Evolutionary conservation across 2,888 invertebrate species (phyloP), one percentile per base, ranked within the genome.

Genomic region (Ophioninae sp.): DNA sequence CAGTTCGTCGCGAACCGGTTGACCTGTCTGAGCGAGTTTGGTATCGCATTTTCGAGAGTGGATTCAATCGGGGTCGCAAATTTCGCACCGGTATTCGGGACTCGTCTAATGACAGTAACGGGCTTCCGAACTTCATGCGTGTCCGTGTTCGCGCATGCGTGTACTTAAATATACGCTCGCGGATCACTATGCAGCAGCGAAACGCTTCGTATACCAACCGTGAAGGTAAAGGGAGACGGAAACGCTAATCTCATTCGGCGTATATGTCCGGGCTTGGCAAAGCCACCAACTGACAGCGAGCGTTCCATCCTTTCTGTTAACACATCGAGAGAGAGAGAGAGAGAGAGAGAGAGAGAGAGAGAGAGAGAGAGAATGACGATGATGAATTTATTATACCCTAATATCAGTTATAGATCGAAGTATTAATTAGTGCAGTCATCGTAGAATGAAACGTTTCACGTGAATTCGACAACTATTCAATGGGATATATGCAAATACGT

Each of bases 211-310:
- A 17, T 51, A 51, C 17, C 17, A 6, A 51, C 51, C 13, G 13
- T 22, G 51, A 51, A 76, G 72, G 41, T 69, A 69, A 69, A 77
- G 80, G 63, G 58, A 61, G 61, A 74, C 73, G 73, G 63, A 69
- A 73, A 80, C 64, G 73, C 64, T 83, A 80, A 83, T 83, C 72
- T 64, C 58, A 44, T 64, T 61, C 67, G 65, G 61, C 67, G 41
- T 73, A 73, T 73, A 58, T 44, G 72, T 73, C 73, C 41, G 41
- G 30, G 58, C 59, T 73, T 65, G 79, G 72, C 39, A 72, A 79
- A 79, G 67, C 72, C 72, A 79, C 44, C 51, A 51, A 51, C 51
- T 51, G 64, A 37, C 20, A 39, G 30, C 41, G 17, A 20, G 41
- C 67, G 41, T 67, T 9, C 20, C n/a, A 39, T 67, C 67, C 41